Evolutionary conservation across 30 jellyfish, hydroid and myxozoan genomes (phyloP).

Genomic region (Turritopsis dohrnii): DNA sequence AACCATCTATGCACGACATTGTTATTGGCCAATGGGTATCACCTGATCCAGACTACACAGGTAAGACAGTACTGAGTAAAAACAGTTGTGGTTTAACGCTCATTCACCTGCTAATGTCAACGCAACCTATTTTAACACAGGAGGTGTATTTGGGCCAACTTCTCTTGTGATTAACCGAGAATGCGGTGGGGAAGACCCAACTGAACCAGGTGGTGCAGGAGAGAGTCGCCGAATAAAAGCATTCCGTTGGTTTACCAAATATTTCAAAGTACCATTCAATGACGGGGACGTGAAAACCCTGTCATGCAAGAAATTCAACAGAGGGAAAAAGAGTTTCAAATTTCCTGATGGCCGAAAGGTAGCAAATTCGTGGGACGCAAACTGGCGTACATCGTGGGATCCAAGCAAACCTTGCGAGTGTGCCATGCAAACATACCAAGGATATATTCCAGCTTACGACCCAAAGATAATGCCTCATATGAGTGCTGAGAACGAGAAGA

Average conservation of each 20-base stretch:
- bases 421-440: conserved; percentile 89
- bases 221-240: conserved; percentile 89
- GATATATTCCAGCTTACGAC: conserved; percentile 81
- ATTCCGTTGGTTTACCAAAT: conserved; percentile 78
- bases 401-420: conserved; percentile 83
- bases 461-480: conserved; percentile 78
- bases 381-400: conserved; percentile 91
- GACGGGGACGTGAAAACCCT: conserved; percentile 64
- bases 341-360: conserved; percentile 72
- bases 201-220: conserved; percentile 94
- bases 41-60: conserved; percentile 63
- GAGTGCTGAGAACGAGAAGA: conserved; percentile 43
- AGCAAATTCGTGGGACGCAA: conserved; percentile 88
- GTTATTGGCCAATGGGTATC: conserved; percentile 96
- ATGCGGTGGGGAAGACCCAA: conserved; percentile 84
- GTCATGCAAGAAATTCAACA: conserved; percentile 74
- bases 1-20: conserved; percentile 91
- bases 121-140: too few relatives aligned
- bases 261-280: conserved; percentile 58
- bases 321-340: conserved; percentile 59
- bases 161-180: conserved; percentile 86
- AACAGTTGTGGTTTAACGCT: neutral
- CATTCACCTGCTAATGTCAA: too few relatives aligned
- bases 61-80: neutral
- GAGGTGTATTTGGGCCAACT: conserved; percentile 93